A percentile compares a stretch with the other conserved stretches of the same genome.
Conservation (phyloP, 2,888 invertebrate species). For the Notodonta dromedarius region DNA sequence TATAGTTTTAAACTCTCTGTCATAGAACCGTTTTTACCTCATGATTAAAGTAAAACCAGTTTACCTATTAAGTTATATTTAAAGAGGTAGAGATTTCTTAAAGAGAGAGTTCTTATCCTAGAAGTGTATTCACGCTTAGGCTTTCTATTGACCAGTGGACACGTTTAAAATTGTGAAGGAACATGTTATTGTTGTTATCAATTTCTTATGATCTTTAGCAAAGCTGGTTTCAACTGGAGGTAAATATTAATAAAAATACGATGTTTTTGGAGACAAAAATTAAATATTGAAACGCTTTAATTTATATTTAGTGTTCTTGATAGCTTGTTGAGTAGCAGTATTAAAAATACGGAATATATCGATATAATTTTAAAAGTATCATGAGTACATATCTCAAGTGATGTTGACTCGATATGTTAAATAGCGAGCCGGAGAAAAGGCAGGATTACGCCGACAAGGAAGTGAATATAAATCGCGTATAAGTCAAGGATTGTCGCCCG, state of each 20-base stretch:
- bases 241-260: neutral
- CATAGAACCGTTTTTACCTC: no score
- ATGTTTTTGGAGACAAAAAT: neutral
- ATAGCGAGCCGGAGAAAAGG: constrained; percentile 54
- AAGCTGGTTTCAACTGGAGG: neutral
- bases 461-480: constrained; percentile 76
- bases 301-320: no score
- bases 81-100: neutral
- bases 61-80: neutral
- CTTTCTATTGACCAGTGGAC: constrained; percentile 1
- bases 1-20: no score
- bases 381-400: constrained; percentile 48
- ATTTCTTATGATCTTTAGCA: neutral
- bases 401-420: constrained; percentile 54
- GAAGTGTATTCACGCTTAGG: neutral
- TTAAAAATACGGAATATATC: constrained; percentile 23
- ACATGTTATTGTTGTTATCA: neutral
- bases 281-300: neutral
- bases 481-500: constrained; percentile 67
- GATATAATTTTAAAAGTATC: constrained; percentile 51
- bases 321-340: no score
- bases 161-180: neutral
- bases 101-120: constrained; percentile 5
- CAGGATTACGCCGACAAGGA: constrained; percentile 60
- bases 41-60: neutral